Evolutionary conservation across 2,113 vertebrate species (phyloP).

Genomic region (Siniperca chuatsi): DNA sequence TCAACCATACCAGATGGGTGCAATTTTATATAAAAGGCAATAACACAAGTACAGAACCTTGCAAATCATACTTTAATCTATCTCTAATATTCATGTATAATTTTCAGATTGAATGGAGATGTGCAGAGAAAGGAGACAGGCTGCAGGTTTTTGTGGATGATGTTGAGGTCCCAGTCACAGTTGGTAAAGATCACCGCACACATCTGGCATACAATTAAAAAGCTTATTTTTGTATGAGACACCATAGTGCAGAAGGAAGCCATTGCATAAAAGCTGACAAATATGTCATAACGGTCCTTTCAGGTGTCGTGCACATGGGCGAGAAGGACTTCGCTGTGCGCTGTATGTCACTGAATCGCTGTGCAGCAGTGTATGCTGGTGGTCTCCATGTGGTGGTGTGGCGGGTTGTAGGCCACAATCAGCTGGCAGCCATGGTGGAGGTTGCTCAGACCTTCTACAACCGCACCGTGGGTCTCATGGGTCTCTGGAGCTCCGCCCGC

Average conservation of each 20-base stretch:
- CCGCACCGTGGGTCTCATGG: conserved; percentile 86
- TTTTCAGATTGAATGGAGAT: conserved; percentile 86
- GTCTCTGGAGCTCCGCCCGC: conserved; percentile 83
- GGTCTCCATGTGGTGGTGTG: conserved; percentile 83
- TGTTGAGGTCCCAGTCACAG: conserved; percentile 72
- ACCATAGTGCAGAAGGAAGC: background rate
- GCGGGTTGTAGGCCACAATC: conserved; percentile 48
- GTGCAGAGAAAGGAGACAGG: conserved; percentile 70
- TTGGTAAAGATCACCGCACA: conserved; percentile 69
- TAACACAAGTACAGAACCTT: background rate
- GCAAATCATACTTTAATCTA: background rate
- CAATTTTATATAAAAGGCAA: no score
- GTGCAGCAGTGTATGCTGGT: conserved; percentile 78
- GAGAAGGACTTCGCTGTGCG: conserved; percentile 80
- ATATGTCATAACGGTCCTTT: conserved; percentile 30
- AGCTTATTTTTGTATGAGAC: background rate
- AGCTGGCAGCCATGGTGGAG: conserved; percentile 79
- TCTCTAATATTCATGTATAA: background rate
- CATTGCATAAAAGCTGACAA: background rate
- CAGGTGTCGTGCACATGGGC: conserved; percentile 74
- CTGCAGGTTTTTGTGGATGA: conserved; percentile 83
- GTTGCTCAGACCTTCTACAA: conserved; percentile 85
- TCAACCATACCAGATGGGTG: background rate
- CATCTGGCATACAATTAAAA: background rate
- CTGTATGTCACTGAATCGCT: conserved; percentile 74